Evolutionary conservation across 2,888 invertebrate genomes (phyloP).

Genomic region (Lamellibrachia columna): DNA sequence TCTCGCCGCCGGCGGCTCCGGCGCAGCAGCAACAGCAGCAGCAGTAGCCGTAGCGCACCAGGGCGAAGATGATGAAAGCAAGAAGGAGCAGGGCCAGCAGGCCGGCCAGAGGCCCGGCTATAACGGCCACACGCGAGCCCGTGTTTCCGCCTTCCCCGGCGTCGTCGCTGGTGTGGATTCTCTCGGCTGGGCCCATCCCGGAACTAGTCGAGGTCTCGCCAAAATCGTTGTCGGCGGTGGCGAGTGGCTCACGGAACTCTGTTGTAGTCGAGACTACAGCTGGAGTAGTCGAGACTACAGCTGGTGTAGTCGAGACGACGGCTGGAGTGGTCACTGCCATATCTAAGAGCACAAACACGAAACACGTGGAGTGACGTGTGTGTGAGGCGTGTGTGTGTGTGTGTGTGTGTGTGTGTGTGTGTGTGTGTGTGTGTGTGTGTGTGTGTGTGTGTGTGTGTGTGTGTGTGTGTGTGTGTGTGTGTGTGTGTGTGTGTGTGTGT

Average conservation of each 20-base stretch:
- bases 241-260: neutral
- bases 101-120: neutral
- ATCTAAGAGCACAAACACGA: neutral
- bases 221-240: neutral
- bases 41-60: constrained; percentile 4
- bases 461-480: no score
- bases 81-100: neutral
- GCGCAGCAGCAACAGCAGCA: neutral
- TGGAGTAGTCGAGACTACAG: neutral
- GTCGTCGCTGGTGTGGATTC: neutral
- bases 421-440: no score
- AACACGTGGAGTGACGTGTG: neutral
- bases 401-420: no score
- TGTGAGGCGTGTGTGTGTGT: neutral
- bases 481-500: no score
- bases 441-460: no score
- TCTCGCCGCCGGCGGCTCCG: neutral
- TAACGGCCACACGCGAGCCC: neutral
- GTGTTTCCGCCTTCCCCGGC: neutral
- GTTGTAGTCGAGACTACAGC: neutral
- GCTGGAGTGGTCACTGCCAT: neutral
- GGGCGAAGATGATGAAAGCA: neutral
- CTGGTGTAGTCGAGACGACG: neutral
- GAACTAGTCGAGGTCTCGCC: neutral
- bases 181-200: neutral